Conservation (phyloP, 2,888 invertebrate species). For the Andrena fulva region DNA sequence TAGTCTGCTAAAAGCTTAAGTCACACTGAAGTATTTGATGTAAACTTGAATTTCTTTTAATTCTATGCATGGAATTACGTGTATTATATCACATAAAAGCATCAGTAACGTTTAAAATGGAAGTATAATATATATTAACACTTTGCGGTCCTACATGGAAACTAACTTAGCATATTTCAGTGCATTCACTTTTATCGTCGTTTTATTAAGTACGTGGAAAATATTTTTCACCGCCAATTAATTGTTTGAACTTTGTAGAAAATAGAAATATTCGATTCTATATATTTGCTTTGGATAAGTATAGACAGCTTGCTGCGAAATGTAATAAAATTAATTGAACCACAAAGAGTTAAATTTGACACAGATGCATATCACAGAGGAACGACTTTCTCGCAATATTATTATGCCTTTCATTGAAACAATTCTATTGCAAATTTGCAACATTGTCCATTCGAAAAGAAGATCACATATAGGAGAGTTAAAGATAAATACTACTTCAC, state of each 20-base stretch:
- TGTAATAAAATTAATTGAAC: not conserved
- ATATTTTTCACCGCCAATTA: not conserved
- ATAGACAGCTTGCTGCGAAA: not conserved
- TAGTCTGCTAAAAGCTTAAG: conserved; percentile 3
- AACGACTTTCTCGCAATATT: conserved; percentile 13
- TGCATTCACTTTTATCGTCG: not conserved
- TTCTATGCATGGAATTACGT: not conserved
- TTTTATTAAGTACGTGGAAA: not conserved
- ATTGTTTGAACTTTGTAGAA: not conserved
- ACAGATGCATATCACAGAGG: conserved; percentile 20
- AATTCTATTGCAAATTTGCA: not conserved
- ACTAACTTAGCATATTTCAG: not conserved
- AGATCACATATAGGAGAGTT: not conserved
- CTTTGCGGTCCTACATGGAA: not conserved
- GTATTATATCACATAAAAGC: conserved; percentile 9
- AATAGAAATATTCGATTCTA: not conserved
- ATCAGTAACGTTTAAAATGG: conserved; percentile 1
- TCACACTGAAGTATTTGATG: not conserved
- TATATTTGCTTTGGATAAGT: not conserved
- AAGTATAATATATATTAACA: conserved; percentile 3
- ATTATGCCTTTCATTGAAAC: not conserved
- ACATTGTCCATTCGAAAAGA: not conserved
- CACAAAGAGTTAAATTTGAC: not conserved
- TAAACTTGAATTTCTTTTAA: conserved; percentile 1
- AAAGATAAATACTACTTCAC: not conserved